These are phyloP conservation scores for Pollicipes pollicipes DNA, from an alignment of 1,140 invertebrate species.

Conservation along the genomic window DNA sequence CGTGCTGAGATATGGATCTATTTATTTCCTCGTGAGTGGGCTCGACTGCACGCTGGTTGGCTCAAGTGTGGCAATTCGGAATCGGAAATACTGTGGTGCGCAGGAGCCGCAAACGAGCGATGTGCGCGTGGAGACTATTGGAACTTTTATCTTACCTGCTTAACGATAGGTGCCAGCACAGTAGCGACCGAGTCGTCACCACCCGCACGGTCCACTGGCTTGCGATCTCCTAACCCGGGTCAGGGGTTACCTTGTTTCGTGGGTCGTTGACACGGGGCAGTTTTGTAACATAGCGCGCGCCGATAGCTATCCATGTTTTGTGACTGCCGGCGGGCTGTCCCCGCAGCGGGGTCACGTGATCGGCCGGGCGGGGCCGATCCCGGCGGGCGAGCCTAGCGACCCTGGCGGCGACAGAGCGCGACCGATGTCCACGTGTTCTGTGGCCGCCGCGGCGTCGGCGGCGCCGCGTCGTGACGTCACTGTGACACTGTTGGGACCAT, in stretches of 20 bases:
- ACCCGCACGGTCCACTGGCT: neutral
- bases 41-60: neutral
- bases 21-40: neutral
- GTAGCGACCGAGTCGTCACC: neutral
- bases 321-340: no score
- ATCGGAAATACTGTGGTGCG: no score
- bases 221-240: neutral
- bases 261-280: neutral
- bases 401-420: no score
- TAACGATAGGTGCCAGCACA: neutral
- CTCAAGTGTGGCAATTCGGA: neutral
- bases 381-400: neutral
- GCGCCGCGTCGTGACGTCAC: no score
- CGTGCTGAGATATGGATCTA: conserved; percentile 1
- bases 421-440: neutral
- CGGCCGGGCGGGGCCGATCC: no score
- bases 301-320: no score
- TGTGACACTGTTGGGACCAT: neutral
- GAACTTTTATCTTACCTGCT: neutral
- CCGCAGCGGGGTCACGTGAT: neutral
- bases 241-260: neutral
- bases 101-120: no score
- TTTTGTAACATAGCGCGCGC: neutral
- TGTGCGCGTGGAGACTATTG: neutral
- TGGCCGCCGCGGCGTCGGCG: no score